phyloP scores from a whole-genome alignment of 1,140 invertebrate species.

The Hyphantria cunea region DNA sequence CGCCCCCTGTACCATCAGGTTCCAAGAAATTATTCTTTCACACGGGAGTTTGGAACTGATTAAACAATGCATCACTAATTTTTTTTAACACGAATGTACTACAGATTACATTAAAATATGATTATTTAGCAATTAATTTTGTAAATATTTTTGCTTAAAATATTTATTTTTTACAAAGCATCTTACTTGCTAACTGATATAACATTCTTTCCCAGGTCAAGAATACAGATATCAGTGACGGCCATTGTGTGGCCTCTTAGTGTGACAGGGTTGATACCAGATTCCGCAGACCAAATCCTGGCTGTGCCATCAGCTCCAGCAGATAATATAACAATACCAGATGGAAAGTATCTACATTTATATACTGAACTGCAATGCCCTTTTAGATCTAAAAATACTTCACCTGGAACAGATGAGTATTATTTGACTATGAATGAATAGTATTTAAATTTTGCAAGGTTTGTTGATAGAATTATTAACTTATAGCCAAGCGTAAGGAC shows the following conservation, averaged over 20 bases:
- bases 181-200: constrained; percentile 85
- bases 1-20: too few relatives aligned
- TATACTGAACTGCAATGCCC: constrained; percentile 88
- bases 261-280: constrained; percentile 85
- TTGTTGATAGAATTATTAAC: too few relatives aligned
- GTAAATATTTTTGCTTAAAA: too few relatives aligned
- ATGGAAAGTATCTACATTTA: constrained; percentile 87
- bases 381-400: constrained; percentile 82
- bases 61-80: too few relatives aligned
- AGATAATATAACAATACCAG: constrained; percentile 86
- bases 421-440: constrained; percentile 9
- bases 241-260: constrained; percentile 86
- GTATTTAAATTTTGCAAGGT: background rate
- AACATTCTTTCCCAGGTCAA: constrained; percentile 88
- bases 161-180: too few relatives aligned
- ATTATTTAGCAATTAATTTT: too few relatives aligned
- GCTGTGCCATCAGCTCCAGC: constrained; percentile 87
- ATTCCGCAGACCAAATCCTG: constrained; percentile 87
- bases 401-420: constrained; percentile 53
- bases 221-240: constrained; percentile 85
- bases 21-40: too few relatives aligned
- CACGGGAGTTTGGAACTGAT: too few relatives aligned
- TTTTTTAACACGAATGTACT: too few relatives aligned
- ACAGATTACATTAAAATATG: too few relatives aligned
- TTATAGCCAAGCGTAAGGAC: too few relatives aligned